Conservation (phyloP, 2,888 invertebrate species). For the Drosophila testacea region DNA sequence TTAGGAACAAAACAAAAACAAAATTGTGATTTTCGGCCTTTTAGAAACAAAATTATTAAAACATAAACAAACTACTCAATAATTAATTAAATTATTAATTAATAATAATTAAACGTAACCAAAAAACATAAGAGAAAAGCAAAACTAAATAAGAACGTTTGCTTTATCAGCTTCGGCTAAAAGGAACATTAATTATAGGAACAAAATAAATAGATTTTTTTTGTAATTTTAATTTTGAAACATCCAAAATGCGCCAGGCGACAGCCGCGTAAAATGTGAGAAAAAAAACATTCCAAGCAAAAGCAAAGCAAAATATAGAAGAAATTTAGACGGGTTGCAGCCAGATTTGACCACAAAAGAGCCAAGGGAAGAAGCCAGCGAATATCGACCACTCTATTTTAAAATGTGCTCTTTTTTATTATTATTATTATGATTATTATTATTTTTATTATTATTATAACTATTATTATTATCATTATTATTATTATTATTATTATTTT, state of each 20-base stretch:
- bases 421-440: constrained; percentile 1
- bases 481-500: constrained; percentile 3
- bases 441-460: constrained; percentile 3
- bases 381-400: constrained; percentile 12
- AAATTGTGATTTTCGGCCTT: constrained; percentile 84
- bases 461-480: not conserved
- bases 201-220: constrained; percentile 10
- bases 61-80: constrained; percentile 40
- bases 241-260: constrained; percentile 44
- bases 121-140: constrained; percentile 29
- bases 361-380: constrained; percentile 1
- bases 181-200: constrained; percentile 12
- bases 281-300: constrained; percentile 56
- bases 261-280: constrained; percentile 40
- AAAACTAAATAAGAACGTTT: constrained; percentile 37
- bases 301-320: constrained; percentile 17
- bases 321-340: constrained; percentile 10
- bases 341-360: not conserved
- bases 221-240: constrained; percentile 14
- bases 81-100: constrained; percentile 58
- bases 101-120: constrained; percentile 55
- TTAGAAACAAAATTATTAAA: constrained; percentile 80
- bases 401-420: not conserved
- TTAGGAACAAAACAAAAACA: constrained; percentile 82
- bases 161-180: constrained; percentile 46